Percentiles rank a stretch among this genome's conserved stretches.
Evolutionary conservation across 2,888 invertebrate genomes (phyloP).

Genomic region (Frankliniella fusca): DNA sequence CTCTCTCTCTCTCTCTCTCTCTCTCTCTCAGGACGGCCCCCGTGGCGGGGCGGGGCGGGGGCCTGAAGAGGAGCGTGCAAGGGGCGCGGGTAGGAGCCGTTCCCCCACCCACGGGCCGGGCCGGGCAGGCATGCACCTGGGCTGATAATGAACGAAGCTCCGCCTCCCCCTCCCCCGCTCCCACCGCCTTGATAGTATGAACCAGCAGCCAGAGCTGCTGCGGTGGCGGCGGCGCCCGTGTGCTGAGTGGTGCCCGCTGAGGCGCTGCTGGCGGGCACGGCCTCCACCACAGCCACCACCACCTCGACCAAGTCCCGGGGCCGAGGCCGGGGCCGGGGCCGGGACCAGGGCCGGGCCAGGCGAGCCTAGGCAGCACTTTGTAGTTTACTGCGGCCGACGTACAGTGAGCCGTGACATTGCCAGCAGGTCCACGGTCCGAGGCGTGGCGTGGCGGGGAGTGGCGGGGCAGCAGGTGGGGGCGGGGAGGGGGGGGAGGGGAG

Average conservation of each 20-base stretch:
- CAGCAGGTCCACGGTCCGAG: not conserved
- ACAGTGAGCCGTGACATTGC: slow-evolving; percentile 18
- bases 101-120: too few relatives aligned
- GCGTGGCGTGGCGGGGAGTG: not conserved
- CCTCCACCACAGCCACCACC: not conserved
- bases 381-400: slow-evolving; percentile 3
- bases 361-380: not conserved
- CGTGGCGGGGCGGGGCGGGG: too few relatives aligned
- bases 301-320: not conserved
- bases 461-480: not conserved
- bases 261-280: not conserved
- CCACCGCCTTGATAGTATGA: not conserved
- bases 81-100: too few relatives aligned
- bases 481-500: not conserved
- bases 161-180: not conserved
- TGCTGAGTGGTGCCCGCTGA: not conserved
- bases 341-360: not conserved
- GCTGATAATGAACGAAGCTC: not conserved
- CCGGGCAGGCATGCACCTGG: not conserved
- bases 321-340: not conserved
- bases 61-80: too few relatives aligned
- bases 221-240: not conserved
- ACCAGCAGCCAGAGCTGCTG: not conserved
- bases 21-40: too few relatives aligned
- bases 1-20: too few relatives aligned